Evolutionary conservation across 1,140 invertebrate species (phyloP).

Genomic region (Drosophila sulfurigaster): DNA sequence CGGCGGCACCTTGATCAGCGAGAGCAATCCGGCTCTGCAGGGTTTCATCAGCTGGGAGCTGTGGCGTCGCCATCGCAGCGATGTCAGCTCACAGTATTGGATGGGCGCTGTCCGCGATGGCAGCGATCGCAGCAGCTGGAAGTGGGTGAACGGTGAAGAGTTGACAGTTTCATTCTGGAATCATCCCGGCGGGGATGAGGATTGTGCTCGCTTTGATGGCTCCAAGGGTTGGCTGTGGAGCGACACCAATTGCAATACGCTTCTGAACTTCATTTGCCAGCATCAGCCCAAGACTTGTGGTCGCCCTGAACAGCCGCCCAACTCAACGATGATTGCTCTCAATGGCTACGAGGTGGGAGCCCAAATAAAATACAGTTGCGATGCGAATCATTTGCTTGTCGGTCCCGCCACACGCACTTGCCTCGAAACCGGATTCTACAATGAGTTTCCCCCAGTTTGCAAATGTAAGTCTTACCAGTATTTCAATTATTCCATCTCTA

Average conservation of each 20-base stretch:
- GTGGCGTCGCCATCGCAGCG: conserved; percentile 95
- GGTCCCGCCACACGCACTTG: conserved; percentile 94
- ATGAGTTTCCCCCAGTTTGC: conserved; percentile 96
- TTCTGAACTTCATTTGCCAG: conserved; percentile 96
- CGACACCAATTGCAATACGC: conserved; percentile 94
- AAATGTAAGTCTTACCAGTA: conserved; percentile 89
- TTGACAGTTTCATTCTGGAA: conserved; percentile 97
- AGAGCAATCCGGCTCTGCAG: conserved; percentile 96
- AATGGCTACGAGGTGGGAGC: conserved; percentile 93
- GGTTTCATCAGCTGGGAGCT: conserved; percentile 97
- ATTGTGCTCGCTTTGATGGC: conserved; percentile 96
- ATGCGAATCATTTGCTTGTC: conserved; percentile 93
- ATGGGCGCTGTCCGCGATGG: conserved; percentile 95
- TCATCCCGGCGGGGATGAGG: conserved; percentile 92
- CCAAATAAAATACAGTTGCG: conserved; percentile 94
- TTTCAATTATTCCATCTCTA: background rate
- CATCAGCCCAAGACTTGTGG: conserved; percentile 96
- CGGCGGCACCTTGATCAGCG: conserved; percentile 94
- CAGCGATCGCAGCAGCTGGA: conserved; percentile 93
- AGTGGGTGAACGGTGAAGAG: conserved; percentile 95
- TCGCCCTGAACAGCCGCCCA: conserved; percentile 95
- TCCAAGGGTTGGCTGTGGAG: conserved; percentile 98
- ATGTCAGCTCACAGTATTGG: conserved; percentile 97
- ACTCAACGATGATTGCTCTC: conserved; percentile 92
- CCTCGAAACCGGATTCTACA: conserved; percentile 96